Conservation (phyloP, 2,888 invertebrate species). For the Machimus atricapillus region DNA sequence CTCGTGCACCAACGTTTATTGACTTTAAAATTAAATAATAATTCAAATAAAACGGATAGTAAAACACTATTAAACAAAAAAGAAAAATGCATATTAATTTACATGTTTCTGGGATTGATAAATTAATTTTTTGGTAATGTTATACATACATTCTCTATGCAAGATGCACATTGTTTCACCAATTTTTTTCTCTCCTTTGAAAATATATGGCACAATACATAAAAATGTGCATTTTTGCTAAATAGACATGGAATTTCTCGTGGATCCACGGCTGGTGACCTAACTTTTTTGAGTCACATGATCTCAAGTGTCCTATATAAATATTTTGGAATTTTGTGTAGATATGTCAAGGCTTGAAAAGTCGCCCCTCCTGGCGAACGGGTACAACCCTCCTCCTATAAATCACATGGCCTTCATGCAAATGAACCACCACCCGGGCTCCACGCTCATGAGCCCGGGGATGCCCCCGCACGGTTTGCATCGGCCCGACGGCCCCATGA, state of each 20-base stretch:
- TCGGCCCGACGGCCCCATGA: constrained; percentile 76
- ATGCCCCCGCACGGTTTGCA: constrained; percentile 84
- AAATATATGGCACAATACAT: no score
- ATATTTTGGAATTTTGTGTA: constrained; percentile 60
- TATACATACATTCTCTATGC: no score
- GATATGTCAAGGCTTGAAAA: constrained; percentile 90
- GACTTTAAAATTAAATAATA: no score
- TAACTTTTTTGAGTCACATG: background rate
- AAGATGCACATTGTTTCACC: no score
- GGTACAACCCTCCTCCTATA: constrained; percentile 92
- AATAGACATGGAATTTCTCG: background rate
- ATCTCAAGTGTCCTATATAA: background rate
- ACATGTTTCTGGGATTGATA: no score
- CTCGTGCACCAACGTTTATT: no score
- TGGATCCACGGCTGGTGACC: background rate
- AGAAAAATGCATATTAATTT: no score
- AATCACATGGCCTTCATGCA: constrained; percentile 96
- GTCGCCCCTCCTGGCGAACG: constrained; percentile 89
- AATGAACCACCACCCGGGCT: constrained; percentile 77
- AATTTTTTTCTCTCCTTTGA: background rate
- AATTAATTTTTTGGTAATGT: no score
- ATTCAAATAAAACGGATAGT: no score
- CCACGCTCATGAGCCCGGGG: constrained; percentile 87
- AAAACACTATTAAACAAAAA: no score
- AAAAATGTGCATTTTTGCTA: no score